These are phyloP conservation scores for Tricholauxania praeusta DNA, from an alignment of 2,888 invertebrate species.

Conservation along the genomic window DNA sequence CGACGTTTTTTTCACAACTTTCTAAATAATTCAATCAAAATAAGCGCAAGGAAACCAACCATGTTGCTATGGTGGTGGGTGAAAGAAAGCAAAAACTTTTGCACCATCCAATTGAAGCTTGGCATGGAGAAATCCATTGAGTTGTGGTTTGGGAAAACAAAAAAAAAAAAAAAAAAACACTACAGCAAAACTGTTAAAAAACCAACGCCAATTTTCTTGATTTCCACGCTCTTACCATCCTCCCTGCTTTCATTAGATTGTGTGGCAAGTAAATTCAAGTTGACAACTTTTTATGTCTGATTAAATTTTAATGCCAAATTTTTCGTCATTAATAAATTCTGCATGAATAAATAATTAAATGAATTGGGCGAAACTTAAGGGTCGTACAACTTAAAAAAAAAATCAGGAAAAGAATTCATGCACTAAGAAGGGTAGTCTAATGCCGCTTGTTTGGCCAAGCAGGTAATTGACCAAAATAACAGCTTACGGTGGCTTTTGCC, in stretches of 20 bases:
- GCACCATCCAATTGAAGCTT: background rate
- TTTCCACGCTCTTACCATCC: background rate
- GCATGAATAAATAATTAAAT: constrained; percentile 52
- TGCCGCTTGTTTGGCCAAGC: no score
- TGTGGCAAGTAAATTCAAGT: constrained; percentile 44
- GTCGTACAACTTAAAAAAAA: background rate
- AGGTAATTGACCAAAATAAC: no score
- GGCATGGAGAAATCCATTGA: constrained; percentile 2
- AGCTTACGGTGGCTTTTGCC: no score
- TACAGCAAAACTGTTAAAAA: background rate
- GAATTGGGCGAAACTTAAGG: constrained; percentile 49
- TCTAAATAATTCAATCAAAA: constrained; percentile 58
- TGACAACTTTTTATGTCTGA: constrained; percentile 61
- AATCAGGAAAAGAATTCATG: no score
- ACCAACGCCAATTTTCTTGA: background rate
- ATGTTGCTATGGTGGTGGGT: constrained; percentile 47
- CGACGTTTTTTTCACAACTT: constrained; percentile 46
- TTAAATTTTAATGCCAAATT: constrained; percentile 64
- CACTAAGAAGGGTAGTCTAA: no score
- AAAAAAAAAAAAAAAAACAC: no score
- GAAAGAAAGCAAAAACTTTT: constrained; percentile 15
- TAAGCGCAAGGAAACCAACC: constrained; percentile 37
- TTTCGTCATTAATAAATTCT: constrained; percentile 63
- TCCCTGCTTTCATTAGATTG: constrained; percentile 23
- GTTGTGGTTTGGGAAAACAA: constrained; percentile 7